Conservation (phyloP, 2,888 invertebrate species). For the Zelleria hepariella region DNA sequence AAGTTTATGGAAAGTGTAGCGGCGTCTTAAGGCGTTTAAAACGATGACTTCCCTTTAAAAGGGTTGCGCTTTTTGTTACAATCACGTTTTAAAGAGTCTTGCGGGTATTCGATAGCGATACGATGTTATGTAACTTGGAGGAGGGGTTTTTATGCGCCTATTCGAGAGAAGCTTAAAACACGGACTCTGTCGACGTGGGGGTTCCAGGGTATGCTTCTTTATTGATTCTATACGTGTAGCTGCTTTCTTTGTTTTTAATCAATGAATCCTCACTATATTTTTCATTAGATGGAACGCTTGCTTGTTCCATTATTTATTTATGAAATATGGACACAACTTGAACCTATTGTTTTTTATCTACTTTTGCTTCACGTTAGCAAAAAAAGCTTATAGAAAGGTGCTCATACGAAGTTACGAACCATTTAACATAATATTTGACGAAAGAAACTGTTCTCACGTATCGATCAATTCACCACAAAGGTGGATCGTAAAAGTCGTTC, state of each 20-base stretch:
- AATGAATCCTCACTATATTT: no score
- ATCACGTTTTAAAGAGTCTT: conserved; percentile 46
- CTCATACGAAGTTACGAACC: no score
- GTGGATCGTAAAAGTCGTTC: neutral
- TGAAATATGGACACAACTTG: no score
- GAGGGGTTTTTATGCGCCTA: conserved; percentile 26
- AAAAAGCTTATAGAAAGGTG: no score
- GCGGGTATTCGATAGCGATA: conserved; percentile 42
- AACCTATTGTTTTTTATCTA: no score
- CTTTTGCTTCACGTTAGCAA: no score
- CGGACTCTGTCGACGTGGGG: conserved; percentile 47
- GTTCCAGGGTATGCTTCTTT: conserved; percentile 51
- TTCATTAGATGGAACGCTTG: no score
- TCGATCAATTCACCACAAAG: neutral
- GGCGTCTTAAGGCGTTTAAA: conserved; percentile 51
- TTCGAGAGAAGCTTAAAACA: conserved; percentile 26
- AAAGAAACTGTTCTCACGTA: neutral
- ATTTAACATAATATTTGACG: no score
- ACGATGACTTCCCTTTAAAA: conserved; percentile 62
- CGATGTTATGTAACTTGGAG: conserved; percentile 45
- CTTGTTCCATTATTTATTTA: no score
- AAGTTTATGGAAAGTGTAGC: conserved; percentile 65
- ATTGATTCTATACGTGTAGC: conserved; percentile 24
- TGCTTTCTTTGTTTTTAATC: conserved; percentile 17
- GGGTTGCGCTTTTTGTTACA: conserved; percentile 66